phyloP scores from a whole-genome alignment of 30 jellyfish, hydroid and myxozoan species.

The Cassiopea xamachana region DNA sequence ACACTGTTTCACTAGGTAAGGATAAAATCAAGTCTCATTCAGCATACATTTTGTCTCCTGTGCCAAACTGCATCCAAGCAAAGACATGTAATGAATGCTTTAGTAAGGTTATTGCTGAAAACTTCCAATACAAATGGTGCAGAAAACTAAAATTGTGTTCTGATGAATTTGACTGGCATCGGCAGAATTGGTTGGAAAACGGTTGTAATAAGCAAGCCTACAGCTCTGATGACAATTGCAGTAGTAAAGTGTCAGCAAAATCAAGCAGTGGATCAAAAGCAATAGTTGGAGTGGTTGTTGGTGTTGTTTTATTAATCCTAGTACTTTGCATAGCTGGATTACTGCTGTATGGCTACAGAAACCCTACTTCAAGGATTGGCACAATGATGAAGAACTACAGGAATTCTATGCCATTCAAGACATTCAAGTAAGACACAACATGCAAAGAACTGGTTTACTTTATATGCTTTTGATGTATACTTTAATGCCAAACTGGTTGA shows the following conservation, averaged over 20 bases:
- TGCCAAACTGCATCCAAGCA: slow-evolving; percentile 75
- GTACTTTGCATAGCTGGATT: slow-evolving; percentile 1
- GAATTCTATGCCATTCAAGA: slow-evolving; percentile 31
- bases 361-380: slow-evolving; percentile 58
- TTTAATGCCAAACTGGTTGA: background rate
- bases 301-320: slow-evolving; percentile 11
- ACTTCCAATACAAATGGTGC: slow-evolving; percentile 90
- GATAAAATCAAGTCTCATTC: slow-evolving; percentile 35
- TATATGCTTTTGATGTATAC: background rate
- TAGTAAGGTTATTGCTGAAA: slow-evolving; percentile 37
- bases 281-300: slow-evolving; percentile 37
- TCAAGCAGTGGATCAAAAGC: background rate
- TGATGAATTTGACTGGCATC: slow-evolving; percentile 84
- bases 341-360: slow-evolving; percentile 57
- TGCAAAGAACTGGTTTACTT: background rate
- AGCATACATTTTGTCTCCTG: slow-evolving; percentile 50
- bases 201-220: slow-evolving; percentile 63
- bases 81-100: slow-evolving; percentile 76
- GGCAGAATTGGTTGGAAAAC: slow-evolving; percentile 64
- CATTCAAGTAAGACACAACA: background rate
- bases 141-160: slow-evolving; percentile 76
- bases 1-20: slow-evolving; percentile 47
- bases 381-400: slow-evolving; percentile 50
- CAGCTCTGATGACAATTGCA: slow-evolving; percentile 35
- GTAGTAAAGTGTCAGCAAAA: background rate